Evolutionary conservation across 1,140 invertebrate genomes (phyloP), one percentile per base, ranked within the genome.

Genomic region (Hyles vespertilio): DNA sequence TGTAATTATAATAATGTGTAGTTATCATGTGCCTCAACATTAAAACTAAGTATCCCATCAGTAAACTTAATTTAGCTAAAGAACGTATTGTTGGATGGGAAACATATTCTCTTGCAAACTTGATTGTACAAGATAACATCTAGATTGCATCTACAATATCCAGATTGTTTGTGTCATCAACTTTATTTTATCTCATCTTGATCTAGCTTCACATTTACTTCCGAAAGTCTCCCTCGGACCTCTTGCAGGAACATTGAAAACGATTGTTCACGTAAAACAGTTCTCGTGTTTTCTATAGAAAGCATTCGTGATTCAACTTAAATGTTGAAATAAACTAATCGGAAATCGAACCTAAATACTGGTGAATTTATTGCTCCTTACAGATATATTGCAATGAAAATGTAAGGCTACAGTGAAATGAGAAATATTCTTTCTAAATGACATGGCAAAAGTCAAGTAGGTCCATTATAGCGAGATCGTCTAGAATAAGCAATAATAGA

Each of bases 201-300:
- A 5, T 48, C 45, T 48, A 56, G 12, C 8, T 32, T 34, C 22
- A 32, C 47, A 50, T 49, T 51, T 43, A 36, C 55, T 63, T 68
- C 67, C 45, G 68, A 75, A 72, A 75, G 69, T 72, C 55, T 58
- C 61, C 54, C 52, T 67, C 67, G 57, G 65, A 66, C 53, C 59
- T 60, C 55, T 70, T 65, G 57, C 54, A 53, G 53, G 60, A 71
- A 72, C 69, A 72, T 64, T 63, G 70, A 65, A 69, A 77, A 66
- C 68, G 70, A 74, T 74, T 70, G 79, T 77, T 73, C 63, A 69
- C 77, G 78, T 86, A 84, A 86, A 84, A 79, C 74, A 81, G 72
- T 86, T 86, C 70, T 78, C 83, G 68, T 86, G 83, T 86, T 73
- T 55, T 67, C 60, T 57, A 74, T 69, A 68, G 67, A 67, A 69